Conservation (phyloP, 2,888 invertebrate genomes). For the Podotricha telesiphe region DNA sequence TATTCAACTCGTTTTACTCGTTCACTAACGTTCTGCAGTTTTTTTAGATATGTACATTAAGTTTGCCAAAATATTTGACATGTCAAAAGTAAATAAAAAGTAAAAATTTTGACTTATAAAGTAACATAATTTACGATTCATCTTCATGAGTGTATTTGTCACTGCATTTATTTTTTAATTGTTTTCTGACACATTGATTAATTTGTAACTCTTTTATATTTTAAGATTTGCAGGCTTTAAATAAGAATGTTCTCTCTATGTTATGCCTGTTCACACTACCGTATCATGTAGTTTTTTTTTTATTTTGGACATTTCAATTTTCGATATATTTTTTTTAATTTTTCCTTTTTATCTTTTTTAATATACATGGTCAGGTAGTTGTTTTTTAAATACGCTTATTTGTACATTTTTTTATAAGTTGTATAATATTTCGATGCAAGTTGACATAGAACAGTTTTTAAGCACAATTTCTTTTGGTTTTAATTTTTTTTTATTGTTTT, state of each 20-base stretch:
- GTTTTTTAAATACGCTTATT: constrained; percentile 21
- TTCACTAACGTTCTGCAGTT: too few species aligned
- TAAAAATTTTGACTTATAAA: too few species aligned
- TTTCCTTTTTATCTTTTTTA: neutral
- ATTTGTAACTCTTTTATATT: neutral
- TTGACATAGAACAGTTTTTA: constrained; percentile 5
- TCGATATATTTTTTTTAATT: too few species aligned
- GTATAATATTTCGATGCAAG: constrained; percentile 17
- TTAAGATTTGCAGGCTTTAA: constrained; percentile 16
- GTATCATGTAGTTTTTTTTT: constrained; percentile 51
- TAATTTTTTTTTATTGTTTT: neutral
- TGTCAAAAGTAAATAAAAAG: too few species aligned
- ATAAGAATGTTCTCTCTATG: constrained; percentile 12
- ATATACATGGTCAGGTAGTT: neutral
- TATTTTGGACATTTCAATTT: constrained; percentile 3
- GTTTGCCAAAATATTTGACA: too few species aligned
- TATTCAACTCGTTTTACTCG: too few species aligned
- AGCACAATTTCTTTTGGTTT: neutral
- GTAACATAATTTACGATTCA: too few species aligned
- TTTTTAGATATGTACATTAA: too few species aligned
- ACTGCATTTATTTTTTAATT: too few species aligned
- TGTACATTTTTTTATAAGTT: constrained; percentile 12
- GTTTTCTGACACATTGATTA: neutral
- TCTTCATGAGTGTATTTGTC: too few species aligned
- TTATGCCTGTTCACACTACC: constrained; percentile 3